A percentile compares a stretch with the other conserved stretches of the same genome.
Conservation (phyloP, 2,888 invertebrate genomes). For the Desoria tigrina region DNA sequence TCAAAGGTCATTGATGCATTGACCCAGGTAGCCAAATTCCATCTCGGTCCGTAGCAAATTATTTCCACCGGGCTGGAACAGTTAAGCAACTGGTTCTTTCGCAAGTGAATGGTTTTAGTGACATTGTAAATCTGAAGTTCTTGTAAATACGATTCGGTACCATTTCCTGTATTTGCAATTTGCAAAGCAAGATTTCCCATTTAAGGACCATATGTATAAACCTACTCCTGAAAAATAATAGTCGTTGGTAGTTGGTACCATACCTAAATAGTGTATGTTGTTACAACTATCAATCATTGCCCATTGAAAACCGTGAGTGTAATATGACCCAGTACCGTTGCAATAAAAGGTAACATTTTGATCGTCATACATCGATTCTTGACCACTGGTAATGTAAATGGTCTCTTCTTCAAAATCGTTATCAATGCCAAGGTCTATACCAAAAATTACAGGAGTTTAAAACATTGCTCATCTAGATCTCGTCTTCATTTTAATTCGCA, state of each 20-base stretch:
- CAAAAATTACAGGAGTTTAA: neutral
- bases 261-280: neutral
- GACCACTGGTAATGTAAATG: too few species aligned
- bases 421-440: constrained; percentile 7
- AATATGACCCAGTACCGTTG: constrained; percentile 3
- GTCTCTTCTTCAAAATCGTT: constrained; percentile 2
- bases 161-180: neutral
- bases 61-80: neutral
- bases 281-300: neutral
- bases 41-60: constrained; percentile 9
- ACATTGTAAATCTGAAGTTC: neutral
- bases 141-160: neutral
- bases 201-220: too few species aligned
- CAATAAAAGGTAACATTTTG: constrained; percentile 1
- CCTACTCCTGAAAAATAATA: constrained; percentile 5
- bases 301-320: constrained; percentile 10
- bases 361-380: neutral
- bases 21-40: neutral
- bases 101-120: neutral
- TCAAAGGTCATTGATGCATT: neutral
- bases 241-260: too few species aligned
- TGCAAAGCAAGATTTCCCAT: neutral
- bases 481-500: neutral
- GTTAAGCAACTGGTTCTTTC: neutral
- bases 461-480: too few species aligned